Evolutionary conservation across 2,113 vertebrate genomes (phyloP), one percentile per base, ranked within the genome.

Genomic region (Tachysurus fulvidraco): DNA sequence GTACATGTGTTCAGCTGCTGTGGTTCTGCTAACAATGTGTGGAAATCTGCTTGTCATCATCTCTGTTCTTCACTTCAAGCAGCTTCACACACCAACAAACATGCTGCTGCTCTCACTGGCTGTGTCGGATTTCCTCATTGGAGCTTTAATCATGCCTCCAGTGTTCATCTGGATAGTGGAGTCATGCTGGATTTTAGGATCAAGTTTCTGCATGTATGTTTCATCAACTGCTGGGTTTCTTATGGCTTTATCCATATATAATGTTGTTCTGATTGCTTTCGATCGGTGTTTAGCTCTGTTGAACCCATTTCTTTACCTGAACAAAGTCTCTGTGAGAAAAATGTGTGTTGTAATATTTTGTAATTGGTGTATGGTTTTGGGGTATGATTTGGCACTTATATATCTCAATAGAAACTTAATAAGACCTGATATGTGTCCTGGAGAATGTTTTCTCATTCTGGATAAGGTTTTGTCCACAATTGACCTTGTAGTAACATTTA

Each of bases 11-110:
- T n/a, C 62, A 64, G 25, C 62, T 14, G 28, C 65, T 67, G 65
- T 67, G 65, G 89, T 96, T 89, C 86, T 96, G 44, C 90, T 92
- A 46, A 91, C 89, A 41, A 69, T 92, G 44, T 91, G 86, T 78
- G 91, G 89, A 83, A 92, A 92, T 85, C 84, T 92, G 88, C 85
- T 92, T 9, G 85, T 92, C 69, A 89, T 91, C 57, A 84, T 73
- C 12, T 50, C 85, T 60, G 84, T 84, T 81, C 82, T 30, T 67
- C 65, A 67, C 65, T 69, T 69, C 14, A 69, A 17, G 28, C 28
- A 69, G 4, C 65, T 69, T 30, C 28, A 69, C n/a, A 69, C 65
- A 30, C 65, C 65, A 12, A 69, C 28, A 5, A 69, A 69, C 14
- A 69, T 36, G 13, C 65, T 69, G 0, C 28, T 69, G 65, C 65